phyloP scores from a whole-genome alignment of 2,797 vertebrate species.

The Babyrousa celebensis region DNA sequence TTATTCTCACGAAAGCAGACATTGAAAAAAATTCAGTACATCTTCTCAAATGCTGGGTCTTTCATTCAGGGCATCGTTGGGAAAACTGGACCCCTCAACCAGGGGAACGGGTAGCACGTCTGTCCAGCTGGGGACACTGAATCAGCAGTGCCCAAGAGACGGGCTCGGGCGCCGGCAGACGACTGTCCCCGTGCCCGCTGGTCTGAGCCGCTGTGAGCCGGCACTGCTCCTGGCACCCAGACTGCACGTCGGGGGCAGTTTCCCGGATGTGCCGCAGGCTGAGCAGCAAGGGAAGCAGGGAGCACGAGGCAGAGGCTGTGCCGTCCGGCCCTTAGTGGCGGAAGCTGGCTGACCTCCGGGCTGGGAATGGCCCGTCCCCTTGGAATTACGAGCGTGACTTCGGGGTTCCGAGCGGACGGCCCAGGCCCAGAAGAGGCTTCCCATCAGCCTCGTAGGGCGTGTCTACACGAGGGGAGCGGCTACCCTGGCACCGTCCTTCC shows the following conservation, averaged over 20 bases:
- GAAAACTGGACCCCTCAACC: neutral
- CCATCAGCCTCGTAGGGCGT: neutral
- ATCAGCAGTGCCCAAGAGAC: neutral
- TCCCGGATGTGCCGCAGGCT: fast-evolving
- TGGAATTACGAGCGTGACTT: fast-evolving
- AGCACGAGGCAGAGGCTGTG: fast-evolving
- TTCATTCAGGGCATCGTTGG: neutral
- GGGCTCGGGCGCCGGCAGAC: fast-evolving
- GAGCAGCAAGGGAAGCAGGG: fast-evolving
- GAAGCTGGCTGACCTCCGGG: fast-evolving
- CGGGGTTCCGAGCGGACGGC: neutral
- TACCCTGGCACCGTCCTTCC: neutral
- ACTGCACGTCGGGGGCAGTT: fast-evolving
- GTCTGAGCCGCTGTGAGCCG: fast-evolving
- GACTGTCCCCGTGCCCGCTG: fast-evolving
- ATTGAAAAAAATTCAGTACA: neutral
- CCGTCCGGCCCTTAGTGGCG: fast-evolving
- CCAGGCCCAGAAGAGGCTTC: neutral
- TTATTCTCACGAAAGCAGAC: conserved; percentile 5
- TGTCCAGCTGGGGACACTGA: neutral
- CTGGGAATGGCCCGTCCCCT: fast-evolving
- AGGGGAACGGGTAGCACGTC: neutral
- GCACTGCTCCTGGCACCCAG: no score
- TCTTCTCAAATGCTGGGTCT: neutral
- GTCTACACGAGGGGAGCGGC: neutral